Percentiles rank a stretch among this genome's conserved stretches.
These are phyloP conservation scores for Globia sparganii DNA, from an alignment of 2,888 invertebrate species.

Conservation along the genomic window DNA sequence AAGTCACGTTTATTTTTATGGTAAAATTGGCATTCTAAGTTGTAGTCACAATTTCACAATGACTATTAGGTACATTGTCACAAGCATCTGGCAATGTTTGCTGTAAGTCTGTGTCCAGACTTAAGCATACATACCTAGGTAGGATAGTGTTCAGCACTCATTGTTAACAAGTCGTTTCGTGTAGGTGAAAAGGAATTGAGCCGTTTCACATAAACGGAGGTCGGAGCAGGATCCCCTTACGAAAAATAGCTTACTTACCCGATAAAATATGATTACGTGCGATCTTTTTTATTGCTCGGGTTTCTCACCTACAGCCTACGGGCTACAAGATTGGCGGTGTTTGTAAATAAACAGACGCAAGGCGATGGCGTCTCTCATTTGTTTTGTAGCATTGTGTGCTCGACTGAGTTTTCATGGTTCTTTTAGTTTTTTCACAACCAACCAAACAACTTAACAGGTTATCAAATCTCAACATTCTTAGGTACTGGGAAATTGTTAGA, in stretches of 20 bases:
- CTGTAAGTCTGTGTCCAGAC: background rate
- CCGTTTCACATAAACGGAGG: constrained; percentile 76
- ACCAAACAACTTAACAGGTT: background rate
- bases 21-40: background rate
- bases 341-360: constrained; percentile 67
- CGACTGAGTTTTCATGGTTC: background rate
- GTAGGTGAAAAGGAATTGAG: constrained; percentile 79
- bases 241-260: constrained; percentile 82
- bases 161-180: constrained; percentile 82
- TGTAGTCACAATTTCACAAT: background rate
- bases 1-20: background rate
- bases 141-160: constrained; percentile 65
- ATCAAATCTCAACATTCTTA: background rate
- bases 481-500: too few species aligned
- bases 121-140: background rate
- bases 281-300: constrained; percentile 84
- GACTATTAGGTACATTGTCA: background rate
- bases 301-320: constrained; percentile 45
- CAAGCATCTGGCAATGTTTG: background rate
- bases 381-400: constrained; percentile 41
- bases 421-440: background rate
- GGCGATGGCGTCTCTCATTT: constrained; percentile 43
- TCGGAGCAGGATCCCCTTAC: constrained; percentile 72
- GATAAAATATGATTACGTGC: constrained; percentile 88
- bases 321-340: constrained; percentile 63